Percentiles rank a stretch among this genome's conserved stretches.
Evolutionary conservation across 2,113 vertebrate species (phyloP).

Genomic region (Corythornis cristatus): DNA sequence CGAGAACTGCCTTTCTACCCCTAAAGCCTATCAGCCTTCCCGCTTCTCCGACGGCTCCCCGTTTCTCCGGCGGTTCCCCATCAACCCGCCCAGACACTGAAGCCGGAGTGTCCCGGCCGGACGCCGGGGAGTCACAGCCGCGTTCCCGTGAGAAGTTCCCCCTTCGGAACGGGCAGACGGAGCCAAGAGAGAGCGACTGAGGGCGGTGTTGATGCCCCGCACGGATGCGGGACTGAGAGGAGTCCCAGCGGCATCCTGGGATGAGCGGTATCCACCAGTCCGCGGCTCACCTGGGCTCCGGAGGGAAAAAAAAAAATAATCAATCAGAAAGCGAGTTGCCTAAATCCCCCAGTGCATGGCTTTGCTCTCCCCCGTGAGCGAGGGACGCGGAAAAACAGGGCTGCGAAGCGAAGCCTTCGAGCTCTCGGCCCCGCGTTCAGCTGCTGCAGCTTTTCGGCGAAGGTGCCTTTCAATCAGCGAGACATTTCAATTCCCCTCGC

Average conservation of each 20-base stretch:
- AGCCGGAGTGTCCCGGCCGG: not conserved
- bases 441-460: not conserved
- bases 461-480: not conserved
- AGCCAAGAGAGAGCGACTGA: fast-evolving
- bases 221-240: not conserved
- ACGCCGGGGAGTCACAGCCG: fast-evolving
- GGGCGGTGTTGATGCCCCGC: not conserved
- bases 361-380: not conserved
- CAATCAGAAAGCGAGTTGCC: not conserved
- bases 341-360: not conserved
- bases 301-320: no score
- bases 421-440: not conserved
- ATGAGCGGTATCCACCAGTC: not conserved
- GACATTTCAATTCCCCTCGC: not conserved
- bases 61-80: not conserved
- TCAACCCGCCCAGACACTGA: not conserved
- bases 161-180: not conserved
- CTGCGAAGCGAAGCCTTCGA: not conserved
- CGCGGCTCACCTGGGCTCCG: not conserved
- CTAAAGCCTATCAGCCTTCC: not conserved
- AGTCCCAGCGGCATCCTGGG: not conserved
- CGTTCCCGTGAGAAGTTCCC: fast-evolving
- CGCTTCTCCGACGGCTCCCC: not conserved
- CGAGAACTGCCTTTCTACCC: not conserved
- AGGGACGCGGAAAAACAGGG: not conserved